Base-by-base conservation (phyloP, 2,888 invertebrate species). In the Oligia latruncula region DNA sequence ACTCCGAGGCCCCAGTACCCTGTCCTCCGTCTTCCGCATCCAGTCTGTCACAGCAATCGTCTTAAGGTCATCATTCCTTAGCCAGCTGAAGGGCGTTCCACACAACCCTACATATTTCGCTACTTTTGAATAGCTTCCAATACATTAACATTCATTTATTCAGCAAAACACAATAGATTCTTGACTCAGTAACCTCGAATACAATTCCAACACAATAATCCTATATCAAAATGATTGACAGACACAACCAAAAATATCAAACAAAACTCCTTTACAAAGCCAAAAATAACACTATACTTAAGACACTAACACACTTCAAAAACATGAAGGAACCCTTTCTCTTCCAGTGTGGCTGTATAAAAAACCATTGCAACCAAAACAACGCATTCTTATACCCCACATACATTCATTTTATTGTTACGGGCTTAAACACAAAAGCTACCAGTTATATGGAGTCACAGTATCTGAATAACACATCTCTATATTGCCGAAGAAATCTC, bases 401-500 rank as follows among this genome's bases (percentile, higher is more conserved):
- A 86, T 83, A 87, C 84, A 90, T 90, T 79, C 85, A 83, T 89
- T 91, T 88, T 90, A 90, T 88, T 91, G 81, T 87, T 87, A 88
- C 66, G 86, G 84, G 73, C 73, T 83, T 84, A 87, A 87, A 87
- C 73, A 90, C 90, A 90, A 90, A 89, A 87, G 88, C 85, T 82
- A 82, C 78, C 65, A 76, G 80, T 85, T 83, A 87, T 85, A 86
- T 78, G 77, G 20, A 85, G 80, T 85, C 78, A 84, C 79, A 75
- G 80, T 87, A 87, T 86, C 85, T 83, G 87, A 88, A 88, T 87
- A 89, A 88, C 89, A 90, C 82, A 87, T 89, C 90, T 84, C 77
- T 88, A 82, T 91, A 88, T 86, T 84, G 90, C 62, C 87, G 83
- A 89, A 91, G 90, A 89, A 90, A 90, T 90, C 89, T 89, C 88